Base-by-base conservation (phyloP, 2,888 invertebrate species). In the Ichneumoninae sp. region DNA sequence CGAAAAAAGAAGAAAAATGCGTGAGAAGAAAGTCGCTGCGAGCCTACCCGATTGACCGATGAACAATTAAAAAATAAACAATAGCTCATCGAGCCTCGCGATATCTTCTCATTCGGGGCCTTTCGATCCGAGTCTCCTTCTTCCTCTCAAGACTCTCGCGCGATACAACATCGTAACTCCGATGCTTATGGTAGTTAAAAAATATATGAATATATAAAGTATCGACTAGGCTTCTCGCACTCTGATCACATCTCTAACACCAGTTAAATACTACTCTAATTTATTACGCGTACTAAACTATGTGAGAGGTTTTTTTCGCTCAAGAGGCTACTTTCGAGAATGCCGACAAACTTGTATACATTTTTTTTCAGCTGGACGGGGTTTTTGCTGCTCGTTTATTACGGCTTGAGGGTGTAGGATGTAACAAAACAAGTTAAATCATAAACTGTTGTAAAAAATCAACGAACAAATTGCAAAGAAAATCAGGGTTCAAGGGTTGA, bases 181-280 rank as follows among this genome's bases (percentile, higher is more conserved):
- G 33, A 26, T 50, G 30, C 62, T 36, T 8, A 50, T 30, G 26
- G 60, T 72, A 40, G 33, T 19, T 26, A 70, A 71, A 19, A 76
- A 60, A 50, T 65, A n/a, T 3, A 7, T 30, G 13, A 16, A 70
- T 52, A 65, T n/a, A 33, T 16, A 70, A 33, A 80, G 44, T 70
- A 33, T 71, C 36, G 70, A 65, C 33, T 65, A 80, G 36, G 54
- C 40, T 30, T 76, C 66, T 47, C 75, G 65, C 71, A 80, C 70
- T 80, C 77, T 36, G 71, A 47, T 47, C 44, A 54, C 65, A 30
- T 68, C 26, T 71, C 40, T 6, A 71, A 79, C 30, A 75, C 44
- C 16, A 62, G 86, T 89, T 89, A 89, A 89, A 85, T 66, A 86
- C 88, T 89, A 89, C 70, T 88, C 87, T 90, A 89, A 87, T 82